Percentiles rank a stretch among this genome's conserved stretches.
phyloP scores from a whole-genome alignment of 2,797 vertebrate species.

The Ammospiza maritima region DNA sequence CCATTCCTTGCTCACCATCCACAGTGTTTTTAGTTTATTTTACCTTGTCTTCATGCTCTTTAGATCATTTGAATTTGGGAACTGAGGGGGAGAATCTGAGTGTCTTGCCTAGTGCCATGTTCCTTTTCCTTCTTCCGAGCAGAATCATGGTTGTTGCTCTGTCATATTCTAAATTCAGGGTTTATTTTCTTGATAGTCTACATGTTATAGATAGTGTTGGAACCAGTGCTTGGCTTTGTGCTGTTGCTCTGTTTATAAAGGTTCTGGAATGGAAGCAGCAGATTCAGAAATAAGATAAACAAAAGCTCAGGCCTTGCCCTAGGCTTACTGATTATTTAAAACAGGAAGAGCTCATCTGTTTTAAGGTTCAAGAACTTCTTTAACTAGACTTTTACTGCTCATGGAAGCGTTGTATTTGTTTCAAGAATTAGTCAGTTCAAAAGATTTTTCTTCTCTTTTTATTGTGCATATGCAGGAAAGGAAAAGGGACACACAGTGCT shows the following conservation, averaged over 20 bases:
- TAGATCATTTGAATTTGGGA: background rate
- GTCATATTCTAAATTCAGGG: background rate
- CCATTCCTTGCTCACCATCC: background rate
- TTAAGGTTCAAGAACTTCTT: background rate
- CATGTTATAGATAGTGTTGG: background rate
- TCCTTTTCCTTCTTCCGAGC: background rate
- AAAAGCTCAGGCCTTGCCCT: constrained; percentile 9
- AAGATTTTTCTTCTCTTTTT: background rate
- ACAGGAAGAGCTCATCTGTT: background rate
- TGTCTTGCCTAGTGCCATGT: background rate
- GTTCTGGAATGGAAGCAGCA: background rate
- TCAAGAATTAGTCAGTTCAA: background rate
- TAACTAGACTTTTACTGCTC: background rate
- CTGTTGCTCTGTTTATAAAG: background rate
- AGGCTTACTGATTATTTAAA: background rate
- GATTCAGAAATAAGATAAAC: background rate
- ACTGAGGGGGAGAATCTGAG: background rate
- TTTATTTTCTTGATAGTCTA: background rate
- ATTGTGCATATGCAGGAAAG: background rate
- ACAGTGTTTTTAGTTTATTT: background rate
- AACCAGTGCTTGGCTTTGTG: background rate
- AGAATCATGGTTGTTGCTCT: background rate
- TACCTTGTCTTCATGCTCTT: background rate
- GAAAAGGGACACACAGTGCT: background rate
- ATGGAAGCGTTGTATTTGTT: background rate